Percentiles rank a stretch among this genome's conserved stretches.
Evolutionary conservation across 2,797 vertebrate species (phyloP).

Genomic region (Pristis pectinata): DNA sequence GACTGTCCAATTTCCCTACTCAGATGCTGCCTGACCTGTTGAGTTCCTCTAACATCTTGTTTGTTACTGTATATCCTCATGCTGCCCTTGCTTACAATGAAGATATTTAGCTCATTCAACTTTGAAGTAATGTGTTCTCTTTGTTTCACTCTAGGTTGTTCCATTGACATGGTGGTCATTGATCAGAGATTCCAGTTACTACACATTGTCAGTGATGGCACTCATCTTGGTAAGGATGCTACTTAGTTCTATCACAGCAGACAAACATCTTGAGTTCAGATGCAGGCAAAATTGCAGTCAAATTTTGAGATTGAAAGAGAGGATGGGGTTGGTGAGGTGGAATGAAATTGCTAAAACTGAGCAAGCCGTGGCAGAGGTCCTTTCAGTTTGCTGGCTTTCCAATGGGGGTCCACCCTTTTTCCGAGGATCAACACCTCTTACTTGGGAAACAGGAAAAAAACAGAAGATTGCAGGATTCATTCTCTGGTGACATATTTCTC

Average conservation of each 20-base stretch:
- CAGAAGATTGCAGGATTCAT: background rate
- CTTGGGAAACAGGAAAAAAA: background rate
- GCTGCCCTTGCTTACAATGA: background rate
- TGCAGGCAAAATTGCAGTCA: too few species aligned
- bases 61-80: too few species aligned
- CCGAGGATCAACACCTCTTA: background rate
- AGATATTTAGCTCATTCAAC: background rate
- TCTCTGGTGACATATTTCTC: background rate
- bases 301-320: background rate
- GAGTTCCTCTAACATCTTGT: too few species aligned
- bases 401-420: background rate
- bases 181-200: constrained; percentile 83
- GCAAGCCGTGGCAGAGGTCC: background rate
- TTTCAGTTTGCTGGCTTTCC: background rate
- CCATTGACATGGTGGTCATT: constrained; percentile 81
- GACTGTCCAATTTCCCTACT: too few species aligned
- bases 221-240: constrained; percentile 78
- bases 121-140: background rate
- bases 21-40: too few species aligned
- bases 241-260: too few species aligned
- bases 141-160: constrained; percentile 63
- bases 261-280: background rate
- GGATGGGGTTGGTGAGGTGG: background rate
- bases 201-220: constrained; percentile 81
- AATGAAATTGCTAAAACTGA: background rate